Evolutionary conservation across 2,888 invertebrate genomes (phyloP), one percentile per base, ranked within the genome.

Genomic region (Griposia aprilina): DNA sequence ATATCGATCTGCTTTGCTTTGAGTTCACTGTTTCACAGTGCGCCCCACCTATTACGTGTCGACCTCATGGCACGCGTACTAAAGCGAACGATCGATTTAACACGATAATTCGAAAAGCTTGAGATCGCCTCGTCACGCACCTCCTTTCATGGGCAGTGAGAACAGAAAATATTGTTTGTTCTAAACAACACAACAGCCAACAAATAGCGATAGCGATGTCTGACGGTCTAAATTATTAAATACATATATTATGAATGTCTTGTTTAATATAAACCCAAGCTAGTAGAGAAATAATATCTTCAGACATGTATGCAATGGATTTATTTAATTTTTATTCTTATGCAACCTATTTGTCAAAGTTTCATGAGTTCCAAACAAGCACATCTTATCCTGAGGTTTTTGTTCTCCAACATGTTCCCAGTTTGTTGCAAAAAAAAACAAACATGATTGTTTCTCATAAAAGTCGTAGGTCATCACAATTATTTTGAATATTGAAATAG

Each of bases 81-180:
- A 23, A 52, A 52, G 20, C 36, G 15, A 55, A 48, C 26, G 26
- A 80, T 80, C 72, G 80, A 78, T 62, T 62, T n/a, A n/a, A 30
- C 45, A 17, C 13, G 17, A 36, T 60, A 17, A 60, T 45, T 52
- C 17, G 30, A 45, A 59, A 20, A 52, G 20, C 48, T 52, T 30
- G n/a, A 20, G 80, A n/a, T 30, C 26, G 23, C 8, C 15, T 11
- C 26, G 57, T 45, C 41, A 59, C 79, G 79, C 57, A 55, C 60
- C 17, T 13, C 6, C 36, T 50, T 67, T 23, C 52, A 26, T 45
- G 1, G 26, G 20, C 45, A 36, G 30, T 20, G 17, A n/a, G 2
- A 30, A 55, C 30, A 26, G 52, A 52, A 30, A 55, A 48, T 48
- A 17, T 55, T 76, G 5, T 74, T 45, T 11, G 15, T 26, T 60